Conservation (phyloP, 2,888 invertebrate species). For the Lepidocyrtinus sp. region DNA sequence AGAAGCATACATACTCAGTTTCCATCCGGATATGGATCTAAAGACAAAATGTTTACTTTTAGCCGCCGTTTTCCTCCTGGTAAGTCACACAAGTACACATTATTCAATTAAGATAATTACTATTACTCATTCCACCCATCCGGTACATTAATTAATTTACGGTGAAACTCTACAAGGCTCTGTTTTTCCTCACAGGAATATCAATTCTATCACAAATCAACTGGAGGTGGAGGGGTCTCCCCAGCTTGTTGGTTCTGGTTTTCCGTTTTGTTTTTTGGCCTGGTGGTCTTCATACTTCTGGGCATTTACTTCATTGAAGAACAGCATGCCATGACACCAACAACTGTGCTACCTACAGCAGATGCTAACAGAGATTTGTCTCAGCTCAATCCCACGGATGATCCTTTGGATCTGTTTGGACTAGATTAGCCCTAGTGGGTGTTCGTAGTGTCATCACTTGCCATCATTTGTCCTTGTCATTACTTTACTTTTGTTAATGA, state of each 20-base stretch:
- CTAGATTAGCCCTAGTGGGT: constrained; percentile 35
- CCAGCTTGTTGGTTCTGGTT: constrained; percentile 64
- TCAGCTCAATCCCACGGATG: constrained; percentile 46
- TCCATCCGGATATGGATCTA: constrained; percentile 64
- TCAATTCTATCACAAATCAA: constrained; percentile 64
- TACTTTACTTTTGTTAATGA: too few relatives aligned
- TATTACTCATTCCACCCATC: too few relatives aligned
- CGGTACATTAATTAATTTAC: too few relatives aligned
- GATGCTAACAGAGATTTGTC: constrained; percentile 46
- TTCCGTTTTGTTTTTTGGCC: constrained; percentile 57
- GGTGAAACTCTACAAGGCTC: too few relatives aligned
- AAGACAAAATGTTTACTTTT: constrained; percentile 60
- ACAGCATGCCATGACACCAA: constrained; percentile 44
- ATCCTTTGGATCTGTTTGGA: constrained; percentile 40
- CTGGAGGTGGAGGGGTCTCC: constrained; percentile 53
- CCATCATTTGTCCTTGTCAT: background rate
- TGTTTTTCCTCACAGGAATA: constrained; percentile 55
- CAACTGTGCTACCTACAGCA: constrained; percentile 46
- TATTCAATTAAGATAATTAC: background rate
- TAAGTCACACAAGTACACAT: constrained; percentile 32
- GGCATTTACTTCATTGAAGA: constrained; percentile 61
- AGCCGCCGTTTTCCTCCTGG: constrained; percentile 63
- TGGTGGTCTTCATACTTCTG: constrained; percentile 60
- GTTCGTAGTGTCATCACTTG: background rate
- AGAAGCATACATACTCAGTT: constrained; percentile 59